These are phyloP conservation scores for Eremobia ochroleuca DNA, from an alignment of 2,888 invertebrate species.

Conservation along the genomic window DNA sequence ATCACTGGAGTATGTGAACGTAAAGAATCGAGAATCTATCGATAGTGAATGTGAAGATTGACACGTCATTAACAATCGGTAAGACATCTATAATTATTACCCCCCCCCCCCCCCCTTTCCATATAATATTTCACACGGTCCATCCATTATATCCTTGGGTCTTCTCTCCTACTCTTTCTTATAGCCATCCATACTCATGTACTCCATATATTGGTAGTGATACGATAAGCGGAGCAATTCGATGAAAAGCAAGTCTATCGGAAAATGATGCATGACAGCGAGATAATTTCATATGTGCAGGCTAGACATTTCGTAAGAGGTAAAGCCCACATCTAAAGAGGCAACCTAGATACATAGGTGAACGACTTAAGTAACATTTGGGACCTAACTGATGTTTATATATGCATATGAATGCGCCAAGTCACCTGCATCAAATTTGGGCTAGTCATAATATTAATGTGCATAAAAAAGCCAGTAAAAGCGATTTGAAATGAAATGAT, in stretches of 20 bases:
- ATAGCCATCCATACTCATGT: background rate
- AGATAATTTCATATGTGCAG: constrained; percentile 45
- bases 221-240: background rate
- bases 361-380: constrained; percentile 72
- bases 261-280: constrained; percentile 14
- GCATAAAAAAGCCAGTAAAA: constrained; percentile 21
- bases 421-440: constrained; percentile 36
- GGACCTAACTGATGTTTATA: constrained; percentile 50
- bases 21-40: constrained; percentile 12
- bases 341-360: constrained; percentile 77
- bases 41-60: constrained; percentile 38
- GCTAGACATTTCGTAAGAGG: constrained; percentile 67
- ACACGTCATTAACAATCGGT: constrained; percentile 46
- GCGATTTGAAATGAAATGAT: constrained; percentile 12
- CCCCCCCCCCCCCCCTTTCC: background rate
- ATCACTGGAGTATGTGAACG: constrained; percentile 68
- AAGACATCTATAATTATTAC: background rate
- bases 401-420: constrained; percentile 50
- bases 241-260: background rate
- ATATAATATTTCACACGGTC: background rate
- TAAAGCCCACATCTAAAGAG: constrained; percentile 70
- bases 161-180: background rate
- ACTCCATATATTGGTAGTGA: background rate
- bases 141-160: background rate
- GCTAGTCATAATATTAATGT: constrained; percentile 31